Percentiles rank a stretch among this genome's conserved stretches.
Conservation (phyloP, 2,888 invertebrate species). For the Xanthia togata region DNA sequence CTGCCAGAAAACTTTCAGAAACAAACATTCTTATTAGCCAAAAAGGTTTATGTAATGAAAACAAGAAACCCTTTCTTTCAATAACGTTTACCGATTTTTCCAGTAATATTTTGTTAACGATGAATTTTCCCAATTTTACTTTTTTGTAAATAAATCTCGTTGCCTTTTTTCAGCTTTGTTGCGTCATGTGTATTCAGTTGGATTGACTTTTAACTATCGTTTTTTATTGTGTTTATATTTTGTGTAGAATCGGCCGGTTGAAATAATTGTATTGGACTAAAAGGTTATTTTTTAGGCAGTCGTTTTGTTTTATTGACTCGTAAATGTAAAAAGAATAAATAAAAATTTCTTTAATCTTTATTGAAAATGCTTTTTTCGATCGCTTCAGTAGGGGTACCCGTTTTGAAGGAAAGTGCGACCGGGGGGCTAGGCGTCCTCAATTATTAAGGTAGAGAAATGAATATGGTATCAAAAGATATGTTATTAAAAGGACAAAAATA, state of each 20-base stretch:
- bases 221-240: conserved; percentile 2
- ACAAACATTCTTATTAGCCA: conserved; percentile 74
- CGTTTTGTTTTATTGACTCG: not conserved
- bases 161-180: conserved; percentile 11
- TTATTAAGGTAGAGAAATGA: no score
- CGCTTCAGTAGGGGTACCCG: no score
- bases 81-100: conserved; percentile 57
- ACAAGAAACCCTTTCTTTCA: conserved; percentile 71
- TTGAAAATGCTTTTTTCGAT: no score
- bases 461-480: no score
- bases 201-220: conserved; percentile 26
- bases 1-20: conserved; percentile 58
- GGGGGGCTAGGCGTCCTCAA: no score
- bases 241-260: not conserved
- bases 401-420: no score
- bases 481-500: no score
- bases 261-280: conserved; percentile 1
- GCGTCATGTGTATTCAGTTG: not conserved
- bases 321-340: not conserved
- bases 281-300: not conserved
- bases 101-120: conserved; percentile 63
- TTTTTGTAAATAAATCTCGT: conserved; percentile 35
- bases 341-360: no score
- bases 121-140: conserved; percentile 62
- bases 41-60: conserved; percentile 72